Base-by-base conservation (phyloP, 30 jellyfish, hydroid and myxozoan species). In the Turritopsis rubra region DNA sequence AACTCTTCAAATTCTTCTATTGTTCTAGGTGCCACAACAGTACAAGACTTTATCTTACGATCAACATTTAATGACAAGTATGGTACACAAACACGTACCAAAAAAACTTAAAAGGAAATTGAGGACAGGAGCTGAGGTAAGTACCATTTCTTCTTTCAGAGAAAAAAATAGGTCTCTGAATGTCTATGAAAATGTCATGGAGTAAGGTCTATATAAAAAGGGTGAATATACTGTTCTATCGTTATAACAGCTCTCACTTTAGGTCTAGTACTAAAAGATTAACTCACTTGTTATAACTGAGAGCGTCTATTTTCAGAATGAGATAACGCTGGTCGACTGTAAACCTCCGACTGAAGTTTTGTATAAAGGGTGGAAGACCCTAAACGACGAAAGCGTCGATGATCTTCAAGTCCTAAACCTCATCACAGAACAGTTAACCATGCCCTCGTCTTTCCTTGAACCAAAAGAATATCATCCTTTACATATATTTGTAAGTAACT, bases 21-120 rank as follows among this genome's bases (percentile, higher is more conserved):
- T 52, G 1, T 87, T 54, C 30, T 68, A 90, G 97, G 95, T 90
- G 31, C 97, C 97, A 28, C 85, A 84, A 16, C 96, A 91, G 82
- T 87, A 76, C 87, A 87, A 91, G 74, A 91, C 85, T 28, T 95
- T 91, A 21, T 94, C 95, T 1, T 91, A 91, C 87, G 71, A 54
- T 1, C 72, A 90, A 20, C 95, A 86, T 75, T 25, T 79, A 21
- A n/a, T 79, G 16, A 80, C 91, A 7, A 66, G 90, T 17, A 68
- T 89, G 21, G 85, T 87, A 21, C 8, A 41, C 1, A 84, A 52
- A 41, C 85, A 91, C 74, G 87, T 87, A 27, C 96, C 97, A 28
- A 79, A 73, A 29, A 84, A 90, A 0, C 83, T 91, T 18, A 73
- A 88, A n/a, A 72, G 97, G 70, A 81, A 88, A 41, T 77, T 91